Evolutionary conservation across 2,888 invertebrate species (phyloP).

Genomic region (Brachyptera putata): DNA sequence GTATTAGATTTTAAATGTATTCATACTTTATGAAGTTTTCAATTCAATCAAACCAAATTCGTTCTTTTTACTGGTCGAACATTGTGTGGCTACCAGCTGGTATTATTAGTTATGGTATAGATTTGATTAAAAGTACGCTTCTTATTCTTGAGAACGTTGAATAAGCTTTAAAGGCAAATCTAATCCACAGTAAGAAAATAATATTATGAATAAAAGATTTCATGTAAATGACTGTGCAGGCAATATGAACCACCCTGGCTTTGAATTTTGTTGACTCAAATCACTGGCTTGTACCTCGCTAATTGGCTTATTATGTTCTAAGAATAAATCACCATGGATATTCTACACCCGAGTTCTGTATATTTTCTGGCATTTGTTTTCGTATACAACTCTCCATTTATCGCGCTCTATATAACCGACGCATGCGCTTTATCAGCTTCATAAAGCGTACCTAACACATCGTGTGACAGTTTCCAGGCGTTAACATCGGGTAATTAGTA

Average conservation of each 20-base stretch:
- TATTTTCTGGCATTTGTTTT: background rate
- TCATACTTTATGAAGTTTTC: too few relatives aligned
- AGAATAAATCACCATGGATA: too few relatives aligned
- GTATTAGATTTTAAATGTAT: background rate
- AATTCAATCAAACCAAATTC: background rate
- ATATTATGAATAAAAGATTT: background rate
- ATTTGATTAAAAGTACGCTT: background rate
- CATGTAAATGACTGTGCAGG: background rate
- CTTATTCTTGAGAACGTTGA: background rate
- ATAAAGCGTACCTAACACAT: background rate
- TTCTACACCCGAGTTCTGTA: too few relatives aligned
- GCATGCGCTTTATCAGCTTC: background rate
- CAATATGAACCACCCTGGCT: background rate
- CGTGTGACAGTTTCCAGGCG: background rate
- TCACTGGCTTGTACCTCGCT: background rate
- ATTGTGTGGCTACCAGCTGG: background rate
- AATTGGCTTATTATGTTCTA: background rate
- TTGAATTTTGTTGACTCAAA: background rate
- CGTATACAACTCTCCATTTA: background rate
- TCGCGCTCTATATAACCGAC: background rate
- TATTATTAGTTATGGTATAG: background rate
- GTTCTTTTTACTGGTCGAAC: background rate
- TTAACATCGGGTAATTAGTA: too few relatives aligned
- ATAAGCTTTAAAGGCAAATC: background rate
- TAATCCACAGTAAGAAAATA: background rate